Evolutionary conservation across 2,113 vertebrate species (phyloP), one percentile per base, ranked within the genome.

Genomic region (Rissa tridactyla): DNA sequence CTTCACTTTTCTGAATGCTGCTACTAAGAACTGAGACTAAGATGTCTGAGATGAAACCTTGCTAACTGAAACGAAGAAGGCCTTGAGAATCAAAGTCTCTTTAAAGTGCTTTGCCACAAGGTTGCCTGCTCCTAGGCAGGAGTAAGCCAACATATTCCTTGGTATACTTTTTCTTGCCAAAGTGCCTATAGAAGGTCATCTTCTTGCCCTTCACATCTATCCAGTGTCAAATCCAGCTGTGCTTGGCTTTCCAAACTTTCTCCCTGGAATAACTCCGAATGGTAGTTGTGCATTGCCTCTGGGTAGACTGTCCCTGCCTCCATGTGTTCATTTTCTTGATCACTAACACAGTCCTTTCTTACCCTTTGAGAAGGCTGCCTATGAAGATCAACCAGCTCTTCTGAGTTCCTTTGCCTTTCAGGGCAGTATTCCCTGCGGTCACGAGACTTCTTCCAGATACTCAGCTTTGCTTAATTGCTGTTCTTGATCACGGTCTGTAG

Each of bases 51-150:
- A 44, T 69, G 17, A 88, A 85, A 27, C 18, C 54, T 82, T 73
- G 15, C 21, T 38, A 20, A 69, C 20, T 2, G 4, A 60, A 0
- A 0, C 6, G 4, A 84, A 73, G 30, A 52, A 4, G 18, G 16
- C n/a, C n/a, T 88, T 32, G 26, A 68, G 52, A 84, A 69, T 55
- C 44, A 78, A 44, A 73, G 21, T 9, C 10, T 72, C 1, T 4
- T 51, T 20, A 52, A 8, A 32, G 11, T 13, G 26, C 4, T 77
- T 62, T 90, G 19, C 29, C 19, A 27, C 15, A 38, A 36, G 19
- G 25, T 57, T 55, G 10, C 42, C 38, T 73, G 23, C 19, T 76
- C 19, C 22, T 38, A 38, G 70, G 21, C 22, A 76, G 17, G 38
- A 76, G 15, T 7, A 75, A 29, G 13, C 20, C 27, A 51, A 9